Conservation (phyloP, 2,797 vertebrate genomes). For the Melanotaenia pygmaea region DNA sequence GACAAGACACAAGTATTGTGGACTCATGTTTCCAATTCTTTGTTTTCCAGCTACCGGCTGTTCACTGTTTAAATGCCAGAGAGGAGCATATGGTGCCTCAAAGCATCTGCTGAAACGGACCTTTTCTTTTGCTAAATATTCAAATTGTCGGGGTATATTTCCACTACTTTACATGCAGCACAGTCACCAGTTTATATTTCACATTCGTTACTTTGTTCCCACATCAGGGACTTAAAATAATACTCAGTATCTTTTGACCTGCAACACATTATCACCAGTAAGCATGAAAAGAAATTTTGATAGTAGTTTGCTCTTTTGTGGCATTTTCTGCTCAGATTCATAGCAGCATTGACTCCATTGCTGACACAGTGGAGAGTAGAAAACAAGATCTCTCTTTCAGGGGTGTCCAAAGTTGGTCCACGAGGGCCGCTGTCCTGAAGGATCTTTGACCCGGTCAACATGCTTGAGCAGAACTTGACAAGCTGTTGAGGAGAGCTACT, state of each 20-base stretch:
- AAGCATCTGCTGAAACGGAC: slow-evolving; percentile 46
- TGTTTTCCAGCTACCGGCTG: slow-evolving; percentile 47
- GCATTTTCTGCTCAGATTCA: slow-evolving; percentile 13
- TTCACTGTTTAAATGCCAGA: slow-evolving; percentile 30
- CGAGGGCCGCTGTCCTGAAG: no score
- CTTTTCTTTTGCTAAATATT: slow-evolving; percentile 35
- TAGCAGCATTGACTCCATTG: not conserved
- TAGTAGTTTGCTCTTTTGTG: not conserved
- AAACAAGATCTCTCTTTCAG: not conserved
- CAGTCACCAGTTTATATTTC: slow-evolving; percentile 1
- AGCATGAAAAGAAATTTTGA: not conserved
- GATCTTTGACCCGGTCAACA: no score
- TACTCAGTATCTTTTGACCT: not conserved
- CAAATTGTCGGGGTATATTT: not conserved
- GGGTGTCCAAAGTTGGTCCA: no score
- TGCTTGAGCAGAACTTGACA: no score
- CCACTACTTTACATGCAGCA: not conserved
- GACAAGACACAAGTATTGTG: slow-evolving; percentile 26
- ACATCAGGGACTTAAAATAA: slow-evolving; percentile 5
- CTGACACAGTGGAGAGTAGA: not conserved
- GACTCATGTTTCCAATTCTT: slow-evolving; percentile 22
- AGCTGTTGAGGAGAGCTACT: no score
- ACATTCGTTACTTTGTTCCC: slow-evolving; percentile 5
- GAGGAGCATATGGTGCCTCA: slow-evolving; percentile 44
- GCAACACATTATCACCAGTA: not conserved